Percentiles rank a stretch among this genome's conserved stretches.
Evolutionary conservation across 2,888 invertebrate genomes (phyloP).

Genomic region (Rotaria macrura): DNA sequence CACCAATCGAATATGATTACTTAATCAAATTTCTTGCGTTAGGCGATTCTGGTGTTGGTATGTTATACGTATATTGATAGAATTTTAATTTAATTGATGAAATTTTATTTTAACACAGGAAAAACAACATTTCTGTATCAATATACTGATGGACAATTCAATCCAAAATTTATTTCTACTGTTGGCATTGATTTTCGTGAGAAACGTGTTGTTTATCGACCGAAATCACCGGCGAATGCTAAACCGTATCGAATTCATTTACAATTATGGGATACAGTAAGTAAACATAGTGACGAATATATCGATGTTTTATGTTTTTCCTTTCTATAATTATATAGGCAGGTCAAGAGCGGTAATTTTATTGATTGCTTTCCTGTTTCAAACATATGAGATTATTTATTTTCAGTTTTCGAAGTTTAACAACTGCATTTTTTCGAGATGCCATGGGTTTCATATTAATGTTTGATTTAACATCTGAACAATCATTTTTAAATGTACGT

Average conservation of each 20-base stretch:
- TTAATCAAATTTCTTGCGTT: constrained; percentile 32
- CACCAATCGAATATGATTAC: constrained; percentile 33
- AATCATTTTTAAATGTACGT: constrained; percentile 33
- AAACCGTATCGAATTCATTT: constrained; percentile 30
- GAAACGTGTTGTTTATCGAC: constrained; percentile 54
- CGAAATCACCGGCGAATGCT: constrained; percentile 23
- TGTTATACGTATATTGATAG: not conserved
- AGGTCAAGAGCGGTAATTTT: constrained; percentile 26
- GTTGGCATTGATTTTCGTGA: constrained; percentile 95
- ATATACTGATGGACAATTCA: constrained; percentile 83
- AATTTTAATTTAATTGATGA: not conserved
- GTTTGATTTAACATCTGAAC: constrained; percentile 34
- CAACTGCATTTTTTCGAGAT: constrained; percentile 49
- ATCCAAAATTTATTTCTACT: constrained; percentile 83
- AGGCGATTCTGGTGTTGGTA: not conserved
- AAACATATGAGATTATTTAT: not conserved
- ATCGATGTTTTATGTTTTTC: no score
- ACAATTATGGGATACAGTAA: constrained; percentile 33
- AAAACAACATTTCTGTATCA: constrained; percentile 90
- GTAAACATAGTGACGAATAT: no score
- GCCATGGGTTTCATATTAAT: constrained; percentile 36
- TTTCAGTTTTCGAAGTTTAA: constrained; percentile 31
- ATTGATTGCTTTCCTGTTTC: not conserved
- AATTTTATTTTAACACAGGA: constrained; percentile 57
- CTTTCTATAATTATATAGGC: constrained; percentile 21